These are phyloP conservation scores for Leptothorax acervorum DNA, from an alignment of 2,888 invertebrate species.

Conservation along the genomic window DNA sequence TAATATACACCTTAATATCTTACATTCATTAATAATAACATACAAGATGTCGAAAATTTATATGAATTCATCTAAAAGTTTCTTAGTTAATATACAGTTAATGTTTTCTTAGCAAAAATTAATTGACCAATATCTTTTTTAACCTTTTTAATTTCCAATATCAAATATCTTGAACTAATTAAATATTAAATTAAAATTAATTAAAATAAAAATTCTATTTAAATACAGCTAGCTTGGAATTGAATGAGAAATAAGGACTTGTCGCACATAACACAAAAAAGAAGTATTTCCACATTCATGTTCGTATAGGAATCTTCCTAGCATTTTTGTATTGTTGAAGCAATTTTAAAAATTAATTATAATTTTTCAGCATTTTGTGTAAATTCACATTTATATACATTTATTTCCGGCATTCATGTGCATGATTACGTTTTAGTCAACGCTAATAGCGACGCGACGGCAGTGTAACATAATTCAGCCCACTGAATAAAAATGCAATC, in stretches of 20 bases:
- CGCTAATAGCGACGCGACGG: not conserved
- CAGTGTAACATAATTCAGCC: not conserved
- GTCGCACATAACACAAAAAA: not conserved
- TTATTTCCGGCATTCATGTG: not conserved
- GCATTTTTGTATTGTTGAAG: not conserved
- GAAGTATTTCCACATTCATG: not conserved
- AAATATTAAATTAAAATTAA: not conserved
- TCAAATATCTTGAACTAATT: not conserved
- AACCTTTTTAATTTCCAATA: not conserved
- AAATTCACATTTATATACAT: not conserved
- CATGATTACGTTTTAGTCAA: not conserved
- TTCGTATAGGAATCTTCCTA: not conserved
- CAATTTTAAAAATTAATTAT: not conserved
- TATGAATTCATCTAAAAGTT: too few species aligned
- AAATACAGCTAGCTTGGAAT: not conserved
- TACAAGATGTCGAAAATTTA: too few species aligned
- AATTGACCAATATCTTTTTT: not conserved
- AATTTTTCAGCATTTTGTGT: not conserved
- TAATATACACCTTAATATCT: not conserved
- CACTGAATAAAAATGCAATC: conserved; percentile 25
- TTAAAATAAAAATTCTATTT: not conserved
- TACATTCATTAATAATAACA: not conserved
- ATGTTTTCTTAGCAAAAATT: not conserved
- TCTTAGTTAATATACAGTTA: not conserved
- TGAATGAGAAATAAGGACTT: not conserved